Evolutionary conservation across 1,140 invertebrate species (phyloP).

Genomic region (Drosophila jambulina): DNA sequence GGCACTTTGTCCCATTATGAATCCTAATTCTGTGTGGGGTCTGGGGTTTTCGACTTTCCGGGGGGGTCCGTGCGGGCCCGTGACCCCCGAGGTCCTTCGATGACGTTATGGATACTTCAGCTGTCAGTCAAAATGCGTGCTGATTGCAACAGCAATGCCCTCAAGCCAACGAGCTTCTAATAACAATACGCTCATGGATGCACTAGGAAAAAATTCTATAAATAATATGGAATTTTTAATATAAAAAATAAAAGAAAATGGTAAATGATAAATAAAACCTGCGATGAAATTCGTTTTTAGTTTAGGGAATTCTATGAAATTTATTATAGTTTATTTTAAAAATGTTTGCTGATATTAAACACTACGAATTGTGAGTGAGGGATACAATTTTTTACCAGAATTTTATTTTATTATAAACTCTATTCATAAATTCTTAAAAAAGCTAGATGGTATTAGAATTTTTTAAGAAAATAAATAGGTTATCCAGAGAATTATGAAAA

Average conservation of each 20-base stretch:
- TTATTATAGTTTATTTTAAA: neutral
- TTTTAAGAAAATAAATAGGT: no score
- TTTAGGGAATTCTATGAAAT: neutral
- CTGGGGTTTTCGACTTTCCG: neutral
- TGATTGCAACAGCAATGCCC: constrained; percentile 54
- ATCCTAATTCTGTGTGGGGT: constrained; percentile 65
- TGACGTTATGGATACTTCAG: constrained; percentile 79
- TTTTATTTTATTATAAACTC: no score
- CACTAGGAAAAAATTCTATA: neutral
- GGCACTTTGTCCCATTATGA: constrained; percentile 77
- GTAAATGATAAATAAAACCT: neutral
- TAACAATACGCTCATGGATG: constrained; percentile 2
- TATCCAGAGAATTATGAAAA: no score
- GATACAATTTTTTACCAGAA: no score
- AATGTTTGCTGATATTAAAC: neutral
- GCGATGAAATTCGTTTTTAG: neutral
- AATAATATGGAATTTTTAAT: neutral
- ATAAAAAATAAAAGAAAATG: neutral
- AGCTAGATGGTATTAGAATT: no score
- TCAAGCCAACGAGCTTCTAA: constrained; percentile 3
- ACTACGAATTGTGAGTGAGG: no score
- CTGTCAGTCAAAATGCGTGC: constrained; percentile 71
- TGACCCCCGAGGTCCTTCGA: constrained; percentile 69
- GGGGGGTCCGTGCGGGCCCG: constrained; percentile 8
- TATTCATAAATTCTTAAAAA: no score